Conservation (phyloP, 2,888 invertebrate genomes). For the Hirtodrosophila histrioides region DNA sequence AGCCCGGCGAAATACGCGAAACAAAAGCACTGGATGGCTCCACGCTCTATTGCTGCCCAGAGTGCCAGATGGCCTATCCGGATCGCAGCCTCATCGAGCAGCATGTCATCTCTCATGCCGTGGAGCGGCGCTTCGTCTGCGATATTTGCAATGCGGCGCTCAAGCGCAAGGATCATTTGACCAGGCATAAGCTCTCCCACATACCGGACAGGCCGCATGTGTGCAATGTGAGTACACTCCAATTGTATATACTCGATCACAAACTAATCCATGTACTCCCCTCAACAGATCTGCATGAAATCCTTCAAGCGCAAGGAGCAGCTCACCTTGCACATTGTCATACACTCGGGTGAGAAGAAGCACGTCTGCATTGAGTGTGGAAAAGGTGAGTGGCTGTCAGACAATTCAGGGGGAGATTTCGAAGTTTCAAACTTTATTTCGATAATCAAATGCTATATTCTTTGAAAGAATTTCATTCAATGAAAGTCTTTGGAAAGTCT, state of each 20-base stretch:
- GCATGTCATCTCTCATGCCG: slow-evolving; percentile 93
- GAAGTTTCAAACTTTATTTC: no score
- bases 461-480: no score
- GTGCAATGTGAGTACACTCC: slow-evolving; percentile 87
- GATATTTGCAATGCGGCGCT: slow-evolving; percentile 95
- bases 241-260: not conserved
- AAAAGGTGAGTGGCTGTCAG: slow-evolving; percentile 86
- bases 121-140: slow-evolving; percentile 93
- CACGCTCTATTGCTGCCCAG: slow-evolving; percentile 93
- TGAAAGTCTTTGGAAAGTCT: no score
- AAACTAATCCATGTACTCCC: slow-evolving; percentile 5
- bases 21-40: slow-evolving; percentile 91
- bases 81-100: slow-evolving; percentile 93
- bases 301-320: slow-evolving; percentile 96
- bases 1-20: slow-evolving; percentile 85
- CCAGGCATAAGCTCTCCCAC: slow-evolving; percentile 94
- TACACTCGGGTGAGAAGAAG: slow-evolving; percentile 94
- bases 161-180: slow-evolving; percentile 94
- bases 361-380: slow-evolving; percentile 95
- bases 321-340: slow-evolving; percentile 93
- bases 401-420: no score
- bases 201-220: slow-evolving; percentile 95
- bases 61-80: slow-evolving; percentile 95
- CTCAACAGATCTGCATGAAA: slow-evolving; percentile 89
- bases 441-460: no score